A percentile compares a stretch with the other conserved stretches of the same genome.
phyloP scores from a whole-genome alignment of 2,888 invertebrate species.

The Lithophane ornitopus region DNA sequence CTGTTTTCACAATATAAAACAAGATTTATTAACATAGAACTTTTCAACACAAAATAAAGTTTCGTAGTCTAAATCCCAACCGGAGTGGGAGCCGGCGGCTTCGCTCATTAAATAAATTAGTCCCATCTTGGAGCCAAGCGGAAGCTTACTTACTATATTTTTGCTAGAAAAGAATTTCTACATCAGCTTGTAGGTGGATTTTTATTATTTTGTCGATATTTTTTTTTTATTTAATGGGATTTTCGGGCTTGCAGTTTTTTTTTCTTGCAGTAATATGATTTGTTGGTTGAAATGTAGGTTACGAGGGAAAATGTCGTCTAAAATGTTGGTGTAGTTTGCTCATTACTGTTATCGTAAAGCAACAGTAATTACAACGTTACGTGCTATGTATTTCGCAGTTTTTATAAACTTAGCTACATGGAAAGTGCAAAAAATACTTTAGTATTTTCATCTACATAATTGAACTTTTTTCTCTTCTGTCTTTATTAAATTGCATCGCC shows the following conservation, averaged over 20 bases:
- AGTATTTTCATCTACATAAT: background rate
- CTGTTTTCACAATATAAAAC: constrained; percentile 64
- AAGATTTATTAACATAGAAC: constrained; percentile 61
- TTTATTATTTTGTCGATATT: constrained; percentile 35
- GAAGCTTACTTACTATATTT: constrained; percentile 52
- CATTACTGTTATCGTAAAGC: constrained; percentile 21
- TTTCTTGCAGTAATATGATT: background rate
- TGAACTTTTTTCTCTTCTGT: too few relatives aligned
- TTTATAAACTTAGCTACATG: background rate
- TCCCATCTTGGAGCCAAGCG: constrained; percentile 61
- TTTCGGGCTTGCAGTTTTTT: constrained; percentile 5
- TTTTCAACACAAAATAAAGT: constrained; percentile 64
- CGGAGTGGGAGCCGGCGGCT: constrained; percentile 53
- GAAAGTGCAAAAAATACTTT: background rate
- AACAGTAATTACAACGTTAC: constrained; percentile 13
- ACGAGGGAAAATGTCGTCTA: constrained; percentile 2
- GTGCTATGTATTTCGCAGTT: background rate
- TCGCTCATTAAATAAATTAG: constrained; percentile 72
- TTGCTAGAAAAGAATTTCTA: constrained; percentile 54
- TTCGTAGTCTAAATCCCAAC: constrained; percentile 58
- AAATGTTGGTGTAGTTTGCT: constrained; percentile 9
- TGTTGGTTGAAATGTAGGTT: constrained; percentile 11
- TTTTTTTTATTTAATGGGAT: constrained; percentile 7
- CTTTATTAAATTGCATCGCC: background rate
- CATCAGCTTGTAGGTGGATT: constrained; percentile 35